These are phyloP conservation scores for Cephus sareptanus DNA, from an alignment of 2,888 invertebrate species.

Conservation along the genomic window DNA sequence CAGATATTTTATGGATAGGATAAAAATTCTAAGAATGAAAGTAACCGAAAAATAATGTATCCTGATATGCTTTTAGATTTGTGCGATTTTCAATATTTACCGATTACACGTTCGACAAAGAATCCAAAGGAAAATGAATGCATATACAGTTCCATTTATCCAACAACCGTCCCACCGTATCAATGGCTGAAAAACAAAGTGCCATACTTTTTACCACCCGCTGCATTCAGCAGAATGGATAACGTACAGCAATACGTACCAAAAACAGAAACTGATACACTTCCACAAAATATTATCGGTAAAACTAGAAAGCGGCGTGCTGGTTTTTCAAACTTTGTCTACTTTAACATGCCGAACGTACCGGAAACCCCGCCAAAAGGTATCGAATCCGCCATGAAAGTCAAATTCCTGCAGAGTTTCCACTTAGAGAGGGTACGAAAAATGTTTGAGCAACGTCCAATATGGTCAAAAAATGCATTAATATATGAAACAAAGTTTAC, in stretches of 20 bases:
- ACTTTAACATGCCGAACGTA: constrained; percentile 73
- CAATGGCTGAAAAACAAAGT: constrained; percentile 72
- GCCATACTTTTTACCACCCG: constrained; percentile 79
- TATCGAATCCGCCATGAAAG: constrained; percentile 68
- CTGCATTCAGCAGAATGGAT: constrained; percentile 83
- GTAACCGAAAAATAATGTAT: not conserved
- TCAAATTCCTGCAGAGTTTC: constrained; percentile 61
- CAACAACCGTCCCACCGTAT: constrained; percentile 68
- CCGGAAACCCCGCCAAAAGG: constrained; percentile 74
- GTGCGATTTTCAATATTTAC: constrained; percentile 93
- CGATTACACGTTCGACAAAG: constrained; percentile 70
- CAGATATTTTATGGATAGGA: not conserved
- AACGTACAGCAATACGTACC: constrained; percentile 63
- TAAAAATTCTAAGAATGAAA: not conserved
- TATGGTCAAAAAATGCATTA: constrained; percentile 89
- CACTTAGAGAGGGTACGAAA: constrained; percentile 59
- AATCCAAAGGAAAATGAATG: constrained; percentile 68
- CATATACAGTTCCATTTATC: constrained; percentile 74
- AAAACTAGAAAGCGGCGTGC: constrained; percentile 69
- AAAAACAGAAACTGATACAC: constrained; percentile 52
- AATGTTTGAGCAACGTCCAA: constrained; percentile 85
- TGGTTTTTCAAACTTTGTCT: constrained; percentile 73
- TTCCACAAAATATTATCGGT: constrained; percentile 65
- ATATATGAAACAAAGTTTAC: constrained; percentile 74
- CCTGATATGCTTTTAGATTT: constrained; percentile 71